Conservation (phyloP, 1,140 invertebrate species). For the Subanguina moxae region DNA sequence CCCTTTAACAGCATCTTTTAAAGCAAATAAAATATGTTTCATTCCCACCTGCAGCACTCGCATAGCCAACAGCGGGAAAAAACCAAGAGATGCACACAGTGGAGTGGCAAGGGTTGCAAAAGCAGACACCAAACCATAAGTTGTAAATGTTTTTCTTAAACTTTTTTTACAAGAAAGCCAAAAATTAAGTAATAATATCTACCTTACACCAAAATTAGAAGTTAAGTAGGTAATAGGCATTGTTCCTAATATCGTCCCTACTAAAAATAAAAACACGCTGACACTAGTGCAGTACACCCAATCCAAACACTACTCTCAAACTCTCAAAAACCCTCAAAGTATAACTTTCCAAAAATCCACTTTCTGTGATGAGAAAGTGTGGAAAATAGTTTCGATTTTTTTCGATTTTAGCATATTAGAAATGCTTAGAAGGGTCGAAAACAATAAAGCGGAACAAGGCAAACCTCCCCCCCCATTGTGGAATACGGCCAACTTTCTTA, state of each 20-base stretch:
- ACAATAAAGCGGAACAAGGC: no score
- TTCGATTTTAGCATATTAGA: no score
- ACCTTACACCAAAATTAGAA: slow-evolving; percentile 21
- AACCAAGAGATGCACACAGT: slow-evolving; percentile 31
- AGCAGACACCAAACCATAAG: slow-evolving; percentile 53
- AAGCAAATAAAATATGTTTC: background rate
- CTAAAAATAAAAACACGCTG: background rate
- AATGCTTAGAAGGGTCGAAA: no score
- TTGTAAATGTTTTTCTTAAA: slow-evolving; percentile 31
- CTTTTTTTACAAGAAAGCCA: no score
- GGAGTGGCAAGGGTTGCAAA: slow-evolving; percentile 49
- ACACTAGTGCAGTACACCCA: no score
- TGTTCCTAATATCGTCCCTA: slow-evolving; percentile 22
- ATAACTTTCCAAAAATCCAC: no score
- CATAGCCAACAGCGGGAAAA: slow-evolving; percentile 9
- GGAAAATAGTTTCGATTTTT: no score
- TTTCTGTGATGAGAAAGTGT: no score
- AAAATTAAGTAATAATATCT: background rate
- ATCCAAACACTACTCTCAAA: no score
- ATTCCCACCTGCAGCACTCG: background rate
- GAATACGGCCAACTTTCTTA: no score
- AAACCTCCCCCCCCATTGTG: no score
- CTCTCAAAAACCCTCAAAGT: no score
- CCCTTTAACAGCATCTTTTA: slow-evolving; percentile 35
- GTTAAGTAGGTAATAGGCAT: slow-evolving; percentile 16